Conservation (phyloP, 2,888 invertebrate genomes). For the Rhyacophila evoluta region DNA sequence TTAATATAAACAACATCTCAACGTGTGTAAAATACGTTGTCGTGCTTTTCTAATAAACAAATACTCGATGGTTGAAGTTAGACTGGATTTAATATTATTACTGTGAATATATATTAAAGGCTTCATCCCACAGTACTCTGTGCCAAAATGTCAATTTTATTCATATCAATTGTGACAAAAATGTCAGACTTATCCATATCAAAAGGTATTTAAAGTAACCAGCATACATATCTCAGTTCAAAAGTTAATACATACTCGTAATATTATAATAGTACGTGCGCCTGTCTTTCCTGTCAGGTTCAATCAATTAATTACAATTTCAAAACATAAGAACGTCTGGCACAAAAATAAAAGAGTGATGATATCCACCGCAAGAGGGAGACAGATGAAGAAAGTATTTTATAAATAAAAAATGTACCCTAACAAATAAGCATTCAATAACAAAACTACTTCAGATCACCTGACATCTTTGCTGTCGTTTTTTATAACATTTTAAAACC, state of each 20-base stretch:
- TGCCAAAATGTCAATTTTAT: too few relatives aligned
- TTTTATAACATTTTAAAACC: constrained; percentile 52
- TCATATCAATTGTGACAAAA: too few relatives aligned
- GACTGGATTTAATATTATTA: too few relatives aligned
- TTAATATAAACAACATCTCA: too few relatives aligned
- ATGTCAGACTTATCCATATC: too few relatives aligned
- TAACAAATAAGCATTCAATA: constrained; percentile 50
- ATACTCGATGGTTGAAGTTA: too few relatives aligned
- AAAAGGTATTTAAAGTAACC: too few relatives aligned
- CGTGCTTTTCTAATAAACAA: too few relatives aligned
- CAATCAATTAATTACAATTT: neutral
- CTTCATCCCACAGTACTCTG: too few relatives aligned
- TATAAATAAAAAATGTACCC: constrained; percentile 33
- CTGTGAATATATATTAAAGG: too few relatives aligned
- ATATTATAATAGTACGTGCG: neutral
- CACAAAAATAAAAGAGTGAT: constrained; percentile 5
- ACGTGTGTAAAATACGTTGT: too few relatives aligned
- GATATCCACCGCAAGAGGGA: neutral
- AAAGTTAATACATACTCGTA: neutral
- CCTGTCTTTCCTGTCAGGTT: neutral
- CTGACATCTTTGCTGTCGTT: constrained; percentile 51
- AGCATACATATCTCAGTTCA: neutral
- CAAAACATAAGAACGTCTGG: constrained; percentile 4
- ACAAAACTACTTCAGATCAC: constrained; percentile 54
- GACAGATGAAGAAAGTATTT: constrained; percentile 20